phyloP scores from a whole-genome alignment of 2,797 vertebrate genomes.

The Apogon hyalosoma region DNA sequence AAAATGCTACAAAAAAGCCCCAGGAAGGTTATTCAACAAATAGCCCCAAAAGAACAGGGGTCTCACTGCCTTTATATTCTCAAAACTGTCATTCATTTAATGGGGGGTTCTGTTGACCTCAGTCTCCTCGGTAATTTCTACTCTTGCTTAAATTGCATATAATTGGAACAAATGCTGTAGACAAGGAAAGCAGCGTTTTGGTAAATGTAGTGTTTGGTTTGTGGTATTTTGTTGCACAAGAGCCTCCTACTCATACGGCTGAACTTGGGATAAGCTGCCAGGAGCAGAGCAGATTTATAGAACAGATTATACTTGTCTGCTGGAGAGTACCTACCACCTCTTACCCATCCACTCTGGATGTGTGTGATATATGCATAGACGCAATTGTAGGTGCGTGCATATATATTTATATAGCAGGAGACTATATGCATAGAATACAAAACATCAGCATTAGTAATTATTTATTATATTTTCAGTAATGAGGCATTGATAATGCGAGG shows the following conservation, averaged over 20 bases:
- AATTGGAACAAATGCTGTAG: constrained; percentile 57
- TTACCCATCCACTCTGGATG: constrained; percentile 39
- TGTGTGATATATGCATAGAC: constrained; percentile 33
- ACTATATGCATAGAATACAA: constrained; percentile 11
- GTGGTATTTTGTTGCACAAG: constrained; percentile 63
- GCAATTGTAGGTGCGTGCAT: constrained; percentile 21
- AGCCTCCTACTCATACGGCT: constrained; percentile 59
- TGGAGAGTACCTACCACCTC: constrained; percentile 44
- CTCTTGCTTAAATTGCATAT: constrained; percentile 53
- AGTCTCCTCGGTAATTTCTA: constrained; percentile 37
- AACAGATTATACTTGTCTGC: constrained; percentile 62
- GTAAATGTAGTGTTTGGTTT: constrained; percentile 58
- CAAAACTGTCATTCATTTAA: constrained; percentile 51
- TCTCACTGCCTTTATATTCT: constrained; percentile 35
- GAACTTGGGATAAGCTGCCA: constrained; percentile 55
- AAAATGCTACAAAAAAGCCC: constrained; percentile 10
- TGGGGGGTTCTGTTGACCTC: constrained; percentile 42
- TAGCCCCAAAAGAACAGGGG: constrained; percentile 20
- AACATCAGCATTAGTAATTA: constrained; percentile 8
- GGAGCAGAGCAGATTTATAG: constrained; percentile 57
- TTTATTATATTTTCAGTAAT: not conserved
- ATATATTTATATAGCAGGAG: not conserved
- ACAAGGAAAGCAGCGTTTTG: constrained; percentile 37
- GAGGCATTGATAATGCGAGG: not conserved
- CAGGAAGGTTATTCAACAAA: constrained; percentile 31